These are phyloP conservation scores for Henicopernis longicauda DNA, from an alignment of 2,113 vertebrate genomes.

Conservation along the genomic window DNA sequence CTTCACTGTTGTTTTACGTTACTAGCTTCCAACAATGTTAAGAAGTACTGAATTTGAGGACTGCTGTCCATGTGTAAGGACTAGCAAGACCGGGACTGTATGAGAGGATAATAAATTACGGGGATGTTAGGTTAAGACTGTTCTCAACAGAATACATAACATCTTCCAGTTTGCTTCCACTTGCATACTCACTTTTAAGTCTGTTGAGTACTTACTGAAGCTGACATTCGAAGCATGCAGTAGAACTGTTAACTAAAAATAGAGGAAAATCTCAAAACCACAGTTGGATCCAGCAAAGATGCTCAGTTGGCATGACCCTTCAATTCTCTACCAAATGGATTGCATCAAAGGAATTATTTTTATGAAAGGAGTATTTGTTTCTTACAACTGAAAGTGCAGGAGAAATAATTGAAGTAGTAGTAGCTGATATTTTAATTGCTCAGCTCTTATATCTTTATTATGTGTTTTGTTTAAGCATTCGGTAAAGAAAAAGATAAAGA, in stretches of 20 bases:
- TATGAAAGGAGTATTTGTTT: not conserved
- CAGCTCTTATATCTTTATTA: not conserved
- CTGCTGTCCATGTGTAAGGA: not conserved
- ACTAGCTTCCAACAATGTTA: not conserved
- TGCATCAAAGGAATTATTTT: not conserved
- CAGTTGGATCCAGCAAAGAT: not conserved
- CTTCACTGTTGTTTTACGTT: not conserved
- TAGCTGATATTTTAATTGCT: not conserved
- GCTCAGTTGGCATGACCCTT: not conserved
- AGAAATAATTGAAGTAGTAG: not conserved
- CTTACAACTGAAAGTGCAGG: not conserved
- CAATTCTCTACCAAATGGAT: not conserved
- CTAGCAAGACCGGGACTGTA: not conserved
- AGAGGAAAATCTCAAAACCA: not conserved
- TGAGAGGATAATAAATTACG: not conserved
- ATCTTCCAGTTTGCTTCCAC: not conserved
- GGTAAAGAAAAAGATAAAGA: constrained; percentile 91
- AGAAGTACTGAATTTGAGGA: not conserved
- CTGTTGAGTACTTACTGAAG: not conserved
- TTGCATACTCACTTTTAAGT: not conserved
- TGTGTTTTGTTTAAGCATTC: constrained; percentile 77
- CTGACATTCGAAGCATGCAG: not conserved
- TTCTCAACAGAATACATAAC: not conserved
- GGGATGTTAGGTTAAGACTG: not conserved
- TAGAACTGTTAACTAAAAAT: not conserved